Percentiles rank a stretch among this genome's conserved stretches.
These are phyloP conservation scores for Chromoteleia sp. DNA, from an alignment of 2,888 invertebrate species.

Conservation along the genomic window DNA sequence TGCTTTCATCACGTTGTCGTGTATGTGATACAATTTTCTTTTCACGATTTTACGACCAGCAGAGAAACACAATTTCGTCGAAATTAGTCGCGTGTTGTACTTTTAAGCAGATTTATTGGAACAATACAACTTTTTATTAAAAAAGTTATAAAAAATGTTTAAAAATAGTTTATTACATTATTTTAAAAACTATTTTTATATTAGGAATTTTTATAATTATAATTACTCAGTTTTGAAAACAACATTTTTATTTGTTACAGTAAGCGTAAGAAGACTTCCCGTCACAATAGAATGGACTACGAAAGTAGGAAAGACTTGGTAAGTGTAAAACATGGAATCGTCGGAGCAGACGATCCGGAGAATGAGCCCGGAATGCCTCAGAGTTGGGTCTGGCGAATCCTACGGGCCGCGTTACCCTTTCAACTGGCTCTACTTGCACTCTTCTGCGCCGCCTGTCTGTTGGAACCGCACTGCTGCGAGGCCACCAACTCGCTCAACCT, in stretches of 20 bases:
- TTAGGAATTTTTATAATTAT: too few species aligned
- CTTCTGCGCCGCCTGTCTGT: conserved; percentile 90
- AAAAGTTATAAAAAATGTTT: neutral
- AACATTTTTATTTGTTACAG: conserved; percentile 69
- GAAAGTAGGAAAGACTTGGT: conserved; percentile 40
- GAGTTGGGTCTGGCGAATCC: conserved; percentile 90
- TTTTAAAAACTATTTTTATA: too few species aligned
- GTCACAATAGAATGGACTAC: conserved; percentile 52
- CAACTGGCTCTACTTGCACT: conserved; percentile 91
- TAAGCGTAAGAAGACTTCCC: conserved; percentile 76
- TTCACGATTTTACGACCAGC: conserved; percentile 41
- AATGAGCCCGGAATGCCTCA: conserved; percentile 86
- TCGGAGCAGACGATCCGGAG: conserved; percentile 86
- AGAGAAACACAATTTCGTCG: conserved; percentile 33
- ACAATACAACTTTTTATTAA: neutral
- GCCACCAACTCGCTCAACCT: conserved; percentile 91
- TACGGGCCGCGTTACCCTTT: conserved; percentile 90
- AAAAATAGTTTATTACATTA: too few species aligned
- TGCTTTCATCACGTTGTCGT: conserved; percentile 50
- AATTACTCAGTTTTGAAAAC: neutral
- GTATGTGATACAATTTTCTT: conserved; percentile 44
- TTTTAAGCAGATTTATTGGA: conserved; percentile 23
- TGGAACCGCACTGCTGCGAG: conserved; percentile 92
- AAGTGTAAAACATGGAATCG: conserved; percentile 76
- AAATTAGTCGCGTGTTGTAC: conserved; percentile 32